A percentile compares a stretch with the other conserved stretches of the same genome.
These are phyloP conservation scores for Oryzias sinensis DNA, from an alignment of 2,797 vertebrate species.

Conservation along the genomic window DNA sequence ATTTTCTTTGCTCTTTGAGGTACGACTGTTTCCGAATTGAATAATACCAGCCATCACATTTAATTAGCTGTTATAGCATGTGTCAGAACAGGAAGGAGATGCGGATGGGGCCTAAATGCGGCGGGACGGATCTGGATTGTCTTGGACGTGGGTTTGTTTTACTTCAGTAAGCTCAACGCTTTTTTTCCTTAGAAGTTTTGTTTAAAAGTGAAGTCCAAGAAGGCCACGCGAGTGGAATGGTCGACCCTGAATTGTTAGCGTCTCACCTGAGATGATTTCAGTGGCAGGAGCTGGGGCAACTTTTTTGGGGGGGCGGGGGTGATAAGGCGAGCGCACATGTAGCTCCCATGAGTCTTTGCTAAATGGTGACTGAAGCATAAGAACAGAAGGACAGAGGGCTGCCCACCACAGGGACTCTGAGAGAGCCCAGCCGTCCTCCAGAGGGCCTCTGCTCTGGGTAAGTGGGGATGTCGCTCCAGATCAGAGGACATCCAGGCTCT, in stretches of 20 bases:
- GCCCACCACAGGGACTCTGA: conserved; percentile 65
- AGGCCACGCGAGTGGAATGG: not conserved
- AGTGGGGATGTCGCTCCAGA: conserved; percentile 62
- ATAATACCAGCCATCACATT: conserved; percentile 78
- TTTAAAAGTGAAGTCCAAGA: conserved; percentile 2
- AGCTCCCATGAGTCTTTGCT: conserved; percentile 65
- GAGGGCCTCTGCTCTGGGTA: conserved; percentile 58
- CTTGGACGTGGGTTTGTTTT: conserved; percentile 45
- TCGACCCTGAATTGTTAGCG: conserved; percentile 2
- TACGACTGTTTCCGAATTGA: conserved; percentile 78
- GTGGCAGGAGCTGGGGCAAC: not conserved
- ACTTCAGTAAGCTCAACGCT: conserved; percentile 22
- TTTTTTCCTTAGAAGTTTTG: not conserved
- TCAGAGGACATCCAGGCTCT: conserved; percentile 56
- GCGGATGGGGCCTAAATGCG: conserved; percentile 46
- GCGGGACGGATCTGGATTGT: conserved; percentile 47
- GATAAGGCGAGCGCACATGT: conserved; percentile 33
- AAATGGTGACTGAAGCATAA: conserved; percentile 70
- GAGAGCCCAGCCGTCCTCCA: conserved; percentile 53
- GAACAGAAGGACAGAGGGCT: conserved; percentile 67
- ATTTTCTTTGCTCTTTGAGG: conserved; percentile 81
- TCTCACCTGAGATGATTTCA: not conserved
- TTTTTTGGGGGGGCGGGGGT: conserved; percentile 18
- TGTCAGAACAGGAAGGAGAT: conserved; percentile 57
- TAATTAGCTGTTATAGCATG: conserved; percentile 71